Evolutionary conservation across 2,113 vertebrate genomes (phyloP), one percentile per base, ranked within the genome.

Genomic region (Xiphophorus maculatus): DNA sequence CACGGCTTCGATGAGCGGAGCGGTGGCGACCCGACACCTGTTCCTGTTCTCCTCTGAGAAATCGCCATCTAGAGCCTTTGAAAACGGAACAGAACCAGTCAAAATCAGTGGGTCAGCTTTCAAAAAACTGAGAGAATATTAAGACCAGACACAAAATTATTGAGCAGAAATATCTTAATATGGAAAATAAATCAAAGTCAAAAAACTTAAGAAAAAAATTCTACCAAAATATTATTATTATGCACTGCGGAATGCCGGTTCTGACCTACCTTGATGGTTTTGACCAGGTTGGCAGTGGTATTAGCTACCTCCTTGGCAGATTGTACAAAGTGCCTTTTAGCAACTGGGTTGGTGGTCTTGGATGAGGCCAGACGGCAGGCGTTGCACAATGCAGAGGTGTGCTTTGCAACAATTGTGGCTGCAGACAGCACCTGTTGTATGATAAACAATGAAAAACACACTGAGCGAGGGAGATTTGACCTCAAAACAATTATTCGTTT

Each of bases 271-370:
- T 99, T 99, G 83, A 99, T 99, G 62, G 98, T 99, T 91, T 99
- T 99, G 76, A 99, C 98, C 77, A 99, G 91, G 91, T 98, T 99
- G 84, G 98, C 98, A 0, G 98, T 99, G 93, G 97, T 99, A 92
- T 99, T 99, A 67, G 98, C 98, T 28, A 99, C 98, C 83, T 99
- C 98, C 87, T 99, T 99, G 85, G 98, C 98, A 12, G 98, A 99
- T 85, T 99, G 98, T 73, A 99, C 98, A 8, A 99, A 99, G 89
- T 99, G 98, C 84, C 98, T 96, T 93, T 98, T 98, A 88, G 98
- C 98, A 5, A 98, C 96, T 0, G 98, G 98, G 86, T 99, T 99
- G 80, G 96, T 95, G 0, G 98, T 97, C 91, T 96, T 99, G 33
- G 98, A 99, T 0, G 98, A 99, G 5, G 98, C 98, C 1, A 99